Conservation (phyloP, 92 coral and sea anemone genomes). For the Porites lobata region DNA sequence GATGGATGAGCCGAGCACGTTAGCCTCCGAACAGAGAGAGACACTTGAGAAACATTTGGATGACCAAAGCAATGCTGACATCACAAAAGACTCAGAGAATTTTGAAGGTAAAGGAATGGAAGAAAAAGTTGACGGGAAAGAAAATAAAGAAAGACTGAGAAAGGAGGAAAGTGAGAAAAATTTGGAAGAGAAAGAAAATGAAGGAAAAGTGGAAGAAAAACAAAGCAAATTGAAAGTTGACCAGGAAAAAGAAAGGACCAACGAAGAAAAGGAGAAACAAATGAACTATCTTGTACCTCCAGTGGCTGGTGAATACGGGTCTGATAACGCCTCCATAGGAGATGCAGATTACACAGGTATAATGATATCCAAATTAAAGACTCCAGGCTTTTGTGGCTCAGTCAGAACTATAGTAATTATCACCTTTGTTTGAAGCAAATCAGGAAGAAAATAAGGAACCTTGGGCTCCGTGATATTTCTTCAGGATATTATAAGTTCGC, state of each 20-base stretch:
- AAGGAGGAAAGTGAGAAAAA: not conserved
- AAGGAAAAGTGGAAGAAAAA: not conserved
- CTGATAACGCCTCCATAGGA: slow-evolving; percentile 22
- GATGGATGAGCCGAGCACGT: not conserved
- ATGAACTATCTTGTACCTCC: slow-evolving; percentile 58
- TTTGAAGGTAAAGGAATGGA: not conserved
- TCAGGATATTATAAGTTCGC: too few species aligned
- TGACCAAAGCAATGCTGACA: not conserved
- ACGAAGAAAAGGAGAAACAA: slow-evolving; percentile 5
- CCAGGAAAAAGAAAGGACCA: not conserved
- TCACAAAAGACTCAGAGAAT: not conserved
- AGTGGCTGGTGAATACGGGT: slow-evolving; percentile 34
- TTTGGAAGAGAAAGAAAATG: not conserved
- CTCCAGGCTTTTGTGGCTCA: not conserved
- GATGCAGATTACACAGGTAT: slow-evolving; percentile 77
- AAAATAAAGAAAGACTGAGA: not conserved
- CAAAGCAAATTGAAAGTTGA: slow-evolving; percentile 4
- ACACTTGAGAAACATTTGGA: slow-evolving; percentile 4
- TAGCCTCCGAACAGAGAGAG: slow-evolving; percentile 3
- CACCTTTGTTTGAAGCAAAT: too few species aligned
- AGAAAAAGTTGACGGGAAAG: not conserved
- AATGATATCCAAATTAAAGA: not conserved
- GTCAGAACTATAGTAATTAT: not conserved
- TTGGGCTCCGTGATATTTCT: too few species aligned
- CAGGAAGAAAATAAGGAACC: too few species aligned